Evolutionary conservation across 2,797 vertebrate species (phyloP), one percentile per base, ranked within the genome.

Genomic region (Cynodonichthys magdalenae): DNA sequence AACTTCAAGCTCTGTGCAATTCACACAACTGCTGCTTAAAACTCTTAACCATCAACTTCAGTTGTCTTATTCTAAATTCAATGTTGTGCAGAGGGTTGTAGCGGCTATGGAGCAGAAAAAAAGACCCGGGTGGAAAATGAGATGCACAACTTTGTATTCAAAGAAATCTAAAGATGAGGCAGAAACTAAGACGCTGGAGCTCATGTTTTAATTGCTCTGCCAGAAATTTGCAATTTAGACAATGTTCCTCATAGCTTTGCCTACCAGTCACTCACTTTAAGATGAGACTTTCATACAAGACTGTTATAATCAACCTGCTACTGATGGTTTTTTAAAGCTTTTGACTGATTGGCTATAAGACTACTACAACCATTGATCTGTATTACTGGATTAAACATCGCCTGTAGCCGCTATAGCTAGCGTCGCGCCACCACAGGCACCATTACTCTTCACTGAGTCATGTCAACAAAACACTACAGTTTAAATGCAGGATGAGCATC

Each of bases 161-260:
- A 17, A 45, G 17, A 6, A 45, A 56, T 31, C 8, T 1, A 11
- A 24, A 36, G 2, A 36, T 44, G 44, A 53, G 60, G 14, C n/a
- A 12, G 36, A 39, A 31, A 55, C 44, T 17, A 19, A 29, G 17
- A 44, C 12, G 8, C 10, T 39, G 36, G 36, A 39, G 34, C 48
- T 51, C 7, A 17, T 27, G 17, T 52, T 61, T 52, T 36, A 52
- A 18, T 61, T 29, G n/a, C 20, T 52, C n/a, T 31, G 48, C 28
- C 17, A 39, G 19, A 28, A 15, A 15, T 3, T 28, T 44, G 11
- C 11, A 39, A 12, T 15, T 10, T 12, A 39, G 12, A 39, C 36
- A 10, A 12, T 11, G 11, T 39, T 39, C 36, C 36, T 39, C 36
- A 36, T 48, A 48, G 48, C 36, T 6, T 15, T 8, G 11, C 11